Evolutionary conservation across 2,113 vertebrate genomes (phyloP), one percentile per base, ranked within the genome.

Genomic region (Apteryx owenii): DNA sequence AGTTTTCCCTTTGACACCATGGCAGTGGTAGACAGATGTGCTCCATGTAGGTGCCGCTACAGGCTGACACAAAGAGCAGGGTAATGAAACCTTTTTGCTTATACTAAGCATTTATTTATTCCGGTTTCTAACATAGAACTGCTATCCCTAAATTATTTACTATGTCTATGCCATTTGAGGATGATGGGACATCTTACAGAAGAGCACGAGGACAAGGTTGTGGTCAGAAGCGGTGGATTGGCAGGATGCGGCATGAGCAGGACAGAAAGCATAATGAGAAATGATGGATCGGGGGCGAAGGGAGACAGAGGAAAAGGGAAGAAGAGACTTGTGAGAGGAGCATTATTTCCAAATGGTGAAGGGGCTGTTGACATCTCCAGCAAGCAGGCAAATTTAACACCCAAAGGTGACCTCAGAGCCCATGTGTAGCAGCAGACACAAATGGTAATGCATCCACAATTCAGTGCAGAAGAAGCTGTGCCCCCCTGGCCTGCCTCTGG

Each of bases 231-330:
- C 28, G 38, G 4, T 22, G 17, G 69, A n/a, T 5, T 33, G 53
- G 82, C 18, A 40, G 68, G 33, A 48, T 46, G n/a, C 71, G 29
- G 17, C 56, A 28, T 61, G 38, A 50, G 58, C 48, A 21, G 36
- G 51, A 12, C 51, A 22, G 70, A 40, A 21, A 38, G 56, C 5
- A 4, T 54, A 42, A 2, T 3, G 53, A 44, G 54, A 68, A 26
- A 66, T 2, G 1, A 15, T 2, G 29, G 44, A 78, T 16, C 54
- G 8, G 3, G 66, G 69, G 40, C 0, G 0, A 6, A 58, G 19
- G 31, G 12, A 28, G 16, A 81, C 16, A 7, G 13, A 58, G 14
- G 42, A 5, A 1, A 31, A 50, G 40, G 51, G 28, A 10, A 70
- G 48, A 81, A 38, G 42, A 31, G 23, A 25, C 29, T 83, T 72